Percentiles rank a stretch among this genome's conserved stretches.
phyloP scores from a whole-genome alignment of 2,888 invertebrate species.

The Drosophila mayaguana region DNA sequence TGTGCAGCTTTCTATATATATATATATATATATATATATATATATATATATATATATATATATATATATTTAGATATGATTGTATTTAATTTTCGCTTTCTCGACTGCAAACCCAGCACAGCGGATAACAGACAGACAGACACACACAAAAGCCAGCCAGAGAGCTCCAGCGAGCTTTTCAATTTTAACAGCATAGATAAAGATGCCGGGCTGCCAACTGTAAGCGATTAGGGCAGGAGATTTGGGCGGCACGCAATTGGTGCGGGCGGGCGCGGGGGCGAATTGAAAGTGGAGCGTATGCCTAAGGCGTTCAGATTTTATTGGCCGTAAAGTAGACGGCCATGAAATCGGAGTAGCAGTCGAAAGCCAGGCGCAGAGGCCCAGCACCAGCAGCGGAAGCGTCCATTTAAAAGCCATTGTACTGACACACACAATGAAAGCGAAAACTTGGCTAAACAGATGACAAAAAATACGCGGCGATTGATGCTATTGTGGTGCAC shows the following conservation, averaged over 20 bases:
- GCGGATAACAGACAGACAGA: neutral
- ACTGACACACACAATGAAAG: conserved; percentile 68
- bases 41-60: neutral
- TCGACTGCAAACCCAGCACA: conserved; percentile 33
- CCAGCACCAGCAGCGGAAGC: conserved; percentile 17
- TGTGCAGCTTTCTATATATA: neutral
- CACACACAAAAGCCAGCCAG: conserved; percentile 31
- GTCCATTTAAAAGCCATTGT: conserved; percentile 76
- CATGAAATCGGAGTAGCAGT: conserved; percentile 65
- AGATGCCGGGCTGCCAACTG: conserved; percentile 68
- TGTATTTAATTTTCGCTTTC: conserved; percentile 72
- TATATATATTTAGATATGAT: conserved; percentile 21
- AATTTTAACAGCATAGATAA: conserved; percentile 75
- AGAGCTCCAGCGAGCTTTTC: conserved; percentile 58
- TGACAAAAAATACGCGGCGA: conserved; percentile 70
- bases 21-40: neutral
- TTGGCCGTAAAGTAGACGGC: conserved; percentile 75
- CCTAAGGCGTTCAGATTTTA: conserved; percentile 75
- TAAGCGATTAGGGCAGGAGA: conserved; percentile 48
- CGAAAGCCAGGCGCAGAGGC: neutral
- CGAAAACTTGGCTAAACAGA: conserved; percentile 75
- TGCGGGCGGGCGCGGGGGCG: too few species aligned
- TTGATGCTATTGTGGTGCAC: conserved; percentile 65
- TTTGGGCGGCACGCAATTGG: neutral
- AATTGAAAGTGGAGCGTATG: conserved; percentile 33